Base-by-base conservation (phyloP, 2,113 vertebrate genomes). In the Hippolais icterina region DNA sequence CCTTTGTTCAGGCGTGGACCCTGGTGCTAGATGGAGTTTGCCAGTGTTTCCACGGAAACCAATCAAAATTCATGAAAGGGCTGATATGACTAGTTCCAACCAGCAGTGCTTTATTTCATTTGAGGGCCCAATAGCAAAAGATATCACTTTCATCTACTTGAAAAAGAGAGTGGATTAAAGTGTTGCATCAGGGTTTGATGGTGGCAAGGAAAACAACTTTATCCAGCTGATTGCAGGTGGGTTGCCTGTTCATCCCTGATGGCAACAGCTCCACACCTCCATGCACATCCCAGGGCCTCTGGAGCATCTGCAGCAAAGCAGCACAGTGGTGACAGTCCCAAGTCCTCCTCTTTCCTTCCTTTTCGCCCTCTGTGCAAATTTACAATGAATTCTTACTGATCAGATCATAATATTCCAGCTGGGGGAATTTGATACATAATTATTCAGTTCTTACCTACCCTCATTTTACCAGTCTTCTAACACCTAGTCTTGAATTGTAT, bases 61-160 rank as follows among this genome's bases (percentile, higher is more conserved):
- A 83, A 95, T 97, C 90, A 92, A 92, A 95, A 94, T 96, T 96
- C 89, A 83, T 83, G 82, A 89, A 96, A 95, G 52, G 52, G 39
- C 79, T 66, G 52, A 93, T 92, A 68, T 94, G 69, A 83, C 75
- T 92, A n/a, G 42, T 37, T 96, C 80, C 87, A 86, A 72, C 77
- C 70, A 95, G 78, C 70, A 54, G 74, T 76, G 92, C 92, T 93
- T 97, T 89, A 92, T 84, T 97, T 87, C 52, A 75, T 94, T 91
- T 90, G 56, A 66, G 65, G 41, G 66, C 47, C 75, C 37, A 79
- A 80, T 10, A 85, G 68, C 46, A 78, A 92, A 89, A 81, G 50
- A 52, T 71, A 64, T 27, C 60, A n/a, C 49, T 87, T 95, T 93
- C 93, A 74, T 75, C 89, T 47, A 52, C 84, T 90, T 93, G 94